These are phyloP conservation scores for Acronicta leporina DNA, from an alignment of 2,888 invertebrate genomes.

Conservation along the genomic window DNA sequence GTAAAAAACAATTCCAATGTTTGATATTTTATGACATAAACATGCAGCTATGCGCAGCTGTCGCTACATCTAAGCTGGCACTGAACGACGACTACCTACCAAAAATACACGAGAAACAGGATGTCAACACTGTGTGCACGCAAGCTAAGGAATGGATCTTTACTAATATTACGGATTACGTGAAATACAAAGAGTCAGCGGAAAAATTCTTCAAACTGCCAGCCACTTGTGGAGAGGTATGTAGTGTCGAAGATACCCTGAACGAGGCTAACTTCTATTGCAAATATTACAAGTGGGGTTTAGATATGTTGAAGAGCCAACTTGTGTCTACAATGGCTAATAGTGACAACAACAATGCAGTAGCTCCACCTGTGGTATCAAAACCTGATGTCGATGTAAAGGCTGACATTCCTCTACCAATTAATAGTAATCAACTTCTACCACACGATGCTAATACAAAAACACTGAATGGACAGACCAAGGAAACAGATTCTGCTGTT, in stretches of 20 bases:
- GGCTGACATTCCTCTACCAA: slow-evolving; percentile 20
- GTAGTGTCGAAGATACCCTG: slow-evolving; percentile 66
- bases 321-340: slow-evolving; percentile 28
- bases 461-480: slow-evolving; percentile 22
- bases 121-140: slow-evolving; percentile 67
- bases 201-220: slow-evolving; percentile 63
- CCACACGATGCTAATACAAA: slow-evolving; percentile 24
- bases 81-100: slow-evolving; percentile 61
- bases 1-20: slow-evolving; percentile 71
- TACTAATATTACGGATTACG: slow-evolving; percentile 59
- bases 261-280: slow-evolving; percentile 75
- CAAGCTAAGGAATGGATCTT: slow-evolving; percentile 72
- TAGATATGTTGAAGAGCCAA: slow-evolving; percentile 53
- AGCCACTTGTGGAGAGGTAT: slow-evolving; percentile 70
- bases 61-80: slow-evolving; percentile 56
- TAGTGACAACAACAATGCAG: slow-evolving; percentile 31
- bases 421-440: slow-evolving; percentile 20
- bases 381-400: slow-evolving; percentile 26
- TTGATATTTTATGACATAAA: slow-evolving; percentile 82
- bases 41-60: slow-evolving; percentile 71
- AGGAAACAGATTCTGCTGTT: slow-evolving; percentile 27
- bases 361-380: slow-evolving; percentile 17
- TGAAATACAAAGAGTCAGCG: slow-evolving; percentile 61
- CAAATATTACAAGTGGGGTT: slow-evolving; percentile 81
- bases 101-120: slow-evolving; percentile 64